A percentile compares a stretch with the other conserved stretches of the same genome.
phyloP scores from a whole-genome alignment of 2,797 vertebrate species.

The Danio jaintianensis region DNA sequence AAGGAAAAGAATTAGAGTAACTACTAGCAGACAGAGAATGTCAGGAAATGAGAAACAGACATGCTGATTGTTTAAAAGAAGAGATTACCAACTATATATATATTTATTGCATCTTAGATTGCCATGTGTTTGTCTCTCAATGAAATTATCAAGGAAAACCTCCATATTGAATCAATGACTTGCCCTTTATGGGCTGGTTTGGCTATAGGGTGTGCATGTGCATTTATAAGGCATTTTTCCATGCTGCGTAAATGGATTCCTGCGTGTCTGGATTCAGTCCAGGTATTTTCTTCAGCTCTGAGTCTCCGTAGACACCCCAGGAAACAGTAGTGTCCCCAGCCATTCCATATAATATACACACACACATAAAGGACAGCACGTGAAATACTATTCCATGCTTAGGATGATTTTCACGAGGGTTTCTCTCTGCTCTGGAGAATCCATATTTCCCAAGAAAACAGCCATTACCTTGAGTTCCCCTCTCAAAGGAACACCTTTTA shows the following conservation, averaged over 20 bases:
- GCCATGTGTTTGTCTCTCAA: neutral
- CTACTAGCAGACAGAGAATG: slow-evolving; percentile 3
- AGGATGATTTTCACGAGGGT: slow-evolving; percentile 29
- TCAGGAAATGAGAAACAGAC: slow-evolving; percentile 9
- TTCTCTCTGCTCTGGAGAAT: neutral
- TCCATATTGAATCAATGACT: neutral
- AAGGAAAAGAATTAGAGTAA: neutral
- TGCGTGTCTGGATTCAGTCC: slow-evolving; percentile 38
- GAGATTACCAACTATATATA: neutral
- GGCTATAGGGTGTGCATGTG: slow-evolving; percentile 16
- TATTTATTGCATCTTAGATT: neutral
- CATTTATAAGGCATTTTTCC: slow-evolving; percentile 21
- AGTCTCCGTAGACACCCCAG: slow-evolving; percentile 29
- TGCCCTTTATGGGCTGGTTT: slow-evolving; percentile 35
- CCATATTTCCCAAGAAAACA: neutral
- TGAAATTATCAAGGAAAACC: neutral
- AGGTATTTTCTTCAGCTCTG: slow-evolving; percentile 44
- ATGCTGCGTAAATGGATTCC: slow-evolving; percentile 41
- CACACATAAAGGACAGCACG: neutral
- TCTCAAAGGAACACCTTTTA: neutral
- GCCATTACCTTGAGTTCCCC: neutral
- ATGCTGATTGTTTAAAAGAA: neutral
- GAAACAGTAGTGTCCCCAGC: slow-evolving; percentile 13
- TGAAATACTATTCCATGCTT: slow-evolving; percentile 13
- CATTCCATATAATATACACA: neutral